Evolutionary conservation across 2,113 vertebrate genomes (phyloP).

Genomic region (Chaetops frenatus): DNA sequence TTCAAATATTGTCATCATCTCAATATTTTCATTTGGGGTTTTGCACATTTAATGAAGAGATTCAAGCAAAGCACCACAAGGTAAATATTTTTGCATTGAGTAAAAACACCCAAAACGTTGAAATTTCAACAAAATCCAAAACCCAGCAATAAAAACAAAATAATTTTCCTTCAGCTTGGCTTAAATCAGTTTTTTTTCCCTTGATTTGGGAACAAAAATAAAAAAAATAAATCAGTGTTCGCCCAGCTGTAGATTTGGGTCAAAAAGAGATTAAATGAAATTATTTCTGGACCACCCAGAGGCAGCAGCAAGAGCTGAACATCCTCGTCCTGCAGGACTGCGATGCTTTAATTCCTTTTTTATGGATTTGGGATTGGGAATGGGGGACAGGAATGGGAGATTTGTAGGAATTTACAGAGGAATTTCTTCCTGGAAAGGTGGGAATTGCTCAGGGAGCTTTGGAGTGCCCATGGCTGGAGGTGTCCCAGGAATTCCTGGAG

Average conservation of each 20-base stretch:
- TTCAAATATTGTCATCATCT: not conserved
- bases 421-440: not conserved
- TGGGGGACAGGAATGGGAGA: not conserved
- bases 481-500: not conserved
- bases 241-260: not conserved
- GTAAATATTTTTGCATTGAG: not conserved
- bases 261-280: slow-evolving; percentile 12
- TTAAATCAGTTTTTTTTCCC: accelerated
- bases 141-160: not conserved
- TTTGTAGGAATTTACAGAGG: accelerated
- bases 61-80: not conserved
- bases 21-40: not conserved
- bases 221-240: not conserved
- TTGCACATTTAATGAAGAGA: not conserved
- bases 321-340: not conserved
- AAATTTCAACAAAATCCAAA: not conserved
- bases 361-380: accelerated
- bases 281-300: not conserved
- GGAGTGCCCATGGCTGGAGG: not conserved
- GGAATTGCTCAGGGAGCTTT: not conserved
- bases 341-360: accelerated
- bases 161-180: not conserved
- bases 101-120: not conserved
- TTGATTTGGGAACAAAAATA: not conserved
- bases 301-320: not conserved